Evolutionary conservation across 2,888 invertebrate genomes (phyloP), one percentile per base, ranked within the genome.

Genomic region (Magallana nippona): DNA sequence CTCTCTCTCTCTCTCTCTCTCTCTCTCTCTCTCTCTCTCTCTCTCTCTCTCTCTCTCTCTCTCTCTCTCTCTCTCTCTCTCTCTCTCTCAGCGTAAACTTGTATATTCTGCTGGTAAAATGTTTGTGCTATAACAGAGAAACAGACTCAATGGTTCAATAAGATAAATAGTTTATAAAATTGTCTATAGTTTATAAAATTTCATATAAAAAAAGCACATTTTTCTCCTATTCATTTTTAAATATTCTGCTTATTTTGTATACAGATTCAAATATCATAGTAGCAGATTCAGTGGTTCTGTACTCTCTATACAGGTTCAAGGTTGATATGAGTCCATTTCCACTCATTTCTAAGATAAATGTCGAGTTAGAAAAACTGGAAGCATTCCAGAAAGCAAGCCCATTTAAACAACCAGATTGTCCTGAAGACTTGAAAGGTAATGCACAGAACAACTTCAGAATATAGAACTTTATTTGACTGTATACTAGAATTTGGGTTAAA

Each of bases 381-480:
- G 97, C 98, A 5, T 98, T 99, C 95, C 96, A 97, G 87, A 97
- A 96, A 55, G 98, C 98, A 63, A 97, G 98, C 95, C 98, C 98
- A 63, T 97, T 96, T 89, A 96, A 96, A 92, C 98, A 99, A 95
- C 98, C 98, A 3, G 99, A 99, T 95, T 98, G 98, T 94, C 98
- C 98, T 77, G 93, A 93, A n/a, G 93, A 92, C 57, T 63, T 91
- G 83, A 88, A 87, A 79, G 81, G 81, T 81, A 55, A 55, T 15
- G 32, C 1, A 27, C 11, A 71, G 60, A 44, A 44, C 8, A 44
- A 44, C 44, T 44, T 5, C 44, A 5, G 5, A 44, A 44, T 2
- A 44, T 44, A 44, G 44, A 44, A 44, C 8, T 44, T 8, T 5
- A 44, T 44, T 8, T 44, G 44, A 44, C 8, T 44, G 10, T 0